Evolutionary conservation across 2,797 vertebrate genomes (phyloP).

Genomic region (Tarsius wallacei): DNA sequence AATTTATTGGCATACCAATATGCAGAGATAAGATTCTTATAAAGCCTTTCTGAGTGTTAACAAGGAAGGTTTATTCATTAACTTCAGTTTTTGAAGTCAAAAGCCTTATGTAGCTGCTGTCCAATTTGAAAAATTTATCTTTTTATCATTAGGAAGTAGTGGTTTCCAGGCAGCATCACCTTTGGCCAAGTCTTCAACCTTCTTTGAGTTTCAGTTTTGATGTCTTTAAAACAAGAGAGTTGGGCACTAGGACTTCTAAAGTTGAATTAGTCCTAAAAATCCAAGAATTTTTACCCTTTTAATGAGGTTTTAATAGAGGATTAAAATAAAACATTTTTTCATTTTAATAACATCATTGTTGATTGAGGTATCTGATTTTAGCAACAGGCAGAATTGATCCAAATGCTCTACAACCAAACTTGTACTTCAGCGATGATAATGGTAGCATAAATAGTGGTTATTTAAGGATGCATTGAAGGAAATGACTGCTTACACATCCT

Average conservation of each 20-base stretch:
- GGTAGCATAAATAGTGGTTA: neutral
- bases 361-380: constrained; percentile 34
- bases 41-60: constrained; percentile 5
- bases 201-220: constrained; percentile 14
- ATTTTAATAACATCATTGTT: neutral
- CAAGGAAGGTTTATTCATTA: constrained; percentile 49
- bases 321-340: neutral
- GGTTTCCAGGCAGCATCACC: constrained; percentile 28
- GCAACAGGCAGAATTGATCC: constrained; percentile 39
- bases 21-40: constrained; percentile 12
- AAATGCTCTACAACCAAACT: neutral
- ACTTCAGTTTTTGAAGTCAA: constrained; percentile 34
- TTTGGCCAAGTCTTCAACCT: neutral
- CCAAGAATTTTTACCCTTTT: neutral
- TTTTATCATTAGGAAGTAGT: constrained; percentile 52
- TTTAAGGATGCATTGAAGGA: neutral
- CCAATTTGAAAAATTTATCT: constrained; percentile 20
- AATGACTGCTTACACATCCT: neutral
- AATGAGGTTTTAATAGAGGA: neutral
- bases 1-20: neutral
- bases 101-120: constrained; percentile 21
- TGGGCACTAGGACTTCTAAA: neutral
- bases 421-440: neutral
- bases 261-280: neutral
- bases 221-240: neutral